Base-by-base conservation (phyloP, 2,888 invertebrate species). In the Pseudanteris insignis region DNA sequence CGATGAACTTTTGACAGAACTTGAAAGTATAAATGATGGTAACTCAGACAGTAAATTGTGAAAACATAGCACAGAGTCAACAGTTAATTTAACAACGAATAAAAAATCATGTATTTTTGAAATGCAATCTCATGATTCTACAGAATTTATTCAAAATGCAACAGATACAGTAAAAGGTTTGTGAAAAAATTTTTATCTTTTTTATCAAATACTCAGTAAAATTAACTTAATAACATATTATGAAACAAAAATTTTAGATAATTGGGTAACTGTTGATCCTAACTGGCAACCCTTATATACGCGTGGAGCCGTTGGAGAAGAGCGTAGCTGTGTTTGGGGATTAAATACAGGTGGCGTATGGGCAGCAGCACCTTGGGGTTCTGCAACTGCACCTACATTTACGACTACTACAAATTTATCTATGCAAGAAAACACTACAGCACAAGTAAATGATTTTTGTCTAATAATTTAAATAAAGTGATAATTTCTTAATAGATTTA, bases 301-400 rank as follows among this genome's bases (percentile, higher is more conserved):
- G 47, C 70, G 77, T 66, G 71, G 72, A 37, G 78, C 78, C 33
- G 77, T 79, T 12, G 78, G 79, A 15, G 79, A 81, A 62, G 77
- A 77, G 66, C 72, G 79, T 50, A 76, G 78, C 57, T 78, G 79
- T 21, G 77, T 78, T 47, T 80, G 81, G 81, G 79, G 79, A 25
- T 70, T 75, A 36, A 78, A 78, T 46, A 78, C 76, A 4, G 79
- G 78, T 15, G 77, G 80, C 37, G 76, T 81, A 24, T 81, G 80
- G 80, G 76, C 79, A 12, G 80, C 81, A 1, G 75, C 77, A 24
- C 79, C 78, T 5, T 79, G 79, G 79, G 79, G 78, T 34, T 73
- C 77, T 12, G 67, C 82, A 10, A 70, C 81, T 69, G 77, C 75
- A 36, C 76, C 77, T 11, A 53, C n/a, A 32, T 14, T 13, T 32